A percentile compares a stretch with the other conserved stretches of the same genome.
These are phyloP conservation scores for Brachyhypopomus occidentalis DNA, from an alignment of 2,113 vertebrate genomes.

Conservation along the genomic window DNA sequence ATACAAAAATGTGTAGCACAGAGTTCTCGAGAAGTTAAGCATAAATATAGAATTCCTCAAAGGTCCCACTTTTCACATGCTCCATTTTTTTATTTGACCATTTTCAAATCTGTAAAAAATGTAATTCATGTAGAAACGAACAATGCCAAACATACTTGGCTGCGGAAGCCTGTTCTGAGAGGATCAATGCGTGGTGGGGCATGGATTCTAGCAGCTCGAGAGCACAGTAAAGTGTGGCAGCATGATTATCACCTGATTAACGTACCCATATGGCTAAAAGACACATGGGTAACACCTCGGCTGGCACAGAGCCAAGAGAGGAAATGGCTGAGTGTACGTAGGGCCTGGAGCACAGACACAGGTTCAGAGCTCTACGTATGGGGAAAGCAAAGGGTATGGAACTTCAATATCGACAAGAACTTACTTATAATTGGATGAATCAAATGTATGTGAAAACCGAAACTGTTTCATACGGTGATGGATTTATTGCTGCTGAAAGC, in stretches of 20 bases:
- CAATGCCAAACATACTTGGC: neutral
- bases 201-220: neutral
- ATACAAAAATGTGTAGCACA: neutral
- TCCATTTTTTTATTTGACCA: no score
- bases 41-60: no score
- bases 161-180: neutral
- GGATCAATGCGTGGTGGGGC: neutral
- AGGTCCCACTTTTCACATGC: no score
- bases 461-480: no score
- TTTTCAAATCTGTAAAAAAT: no score
- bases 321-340: constrained; percentile 15
- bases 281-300: constrained; percentile 40
- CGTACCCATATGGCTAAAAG: constrained; percentile 23
- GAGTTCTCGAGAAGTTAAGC: no score
- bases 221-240: constrained; percentile 24
- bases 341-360: neutral
- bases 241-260: constrained; percentile 44
- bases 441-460: neutral
- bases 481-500: no score
- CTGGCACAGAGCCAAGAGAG: constrained; percentile 30
- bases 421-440: no score
- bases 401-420: neutral
- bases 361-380: neutral
- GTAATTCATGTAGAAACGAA: neutral
- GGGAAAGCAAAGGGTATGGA: neutral